Evolutionary conservation across 2,888 invertebrate species (phyloP).

Genomic region (Drosophila austrosaltans): DNA sequence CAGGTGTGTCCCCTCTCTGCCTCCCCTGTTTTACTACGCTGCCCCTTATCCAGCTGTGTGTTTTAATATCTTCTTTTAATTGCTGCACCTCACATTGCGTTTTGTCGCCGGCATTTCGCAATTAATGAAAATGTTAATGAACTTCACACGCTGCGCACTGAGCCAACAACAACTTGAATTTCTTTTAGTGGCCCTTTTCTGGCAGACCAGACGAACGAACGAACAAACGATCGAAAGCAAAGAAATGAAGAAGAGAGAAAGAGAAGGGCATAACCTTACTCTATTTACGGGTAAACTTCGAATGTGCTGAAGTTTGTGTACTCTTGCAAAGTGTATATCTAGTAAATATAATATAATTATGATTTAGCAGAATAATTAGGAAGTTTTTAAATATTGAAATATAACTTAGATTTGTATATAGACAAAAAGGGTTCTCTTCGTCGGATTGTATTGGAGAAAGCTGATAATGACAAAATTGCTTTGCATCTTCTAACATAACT

Average conservation of each 20-base stretch:
- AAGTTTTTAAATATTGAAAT: no score
- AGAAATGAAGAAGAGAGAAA: neutral
- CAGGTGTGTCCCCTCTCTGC: constrained; percentile 78
- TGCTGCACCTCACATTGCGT: constrained; percentile 62
- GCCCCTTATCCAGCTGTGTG: neutral
- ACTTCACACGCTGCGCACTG: constrained; percentile 76
- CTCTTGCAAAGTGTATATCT: no score
- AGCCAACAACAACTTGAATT: constrained; percentile 35
- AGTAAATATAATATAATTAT: no score
- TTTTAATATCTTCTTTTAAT: constrained; percentile 58
- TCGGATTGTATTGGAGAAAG: no score
- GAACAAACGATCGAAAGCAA: neutral
- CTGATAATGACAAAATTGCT: no score
- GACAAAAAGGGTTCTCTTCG: neutral
- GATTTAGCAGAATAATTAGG: no score
- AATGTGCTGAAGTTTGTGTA: no score
- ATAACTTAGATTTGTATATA: no score
- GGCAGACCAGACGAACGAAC: constrained; percentile 20
- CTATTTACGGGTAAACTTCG: constrained; percentile 22
- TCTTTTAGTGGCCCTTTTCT: constrained; percentile 42
- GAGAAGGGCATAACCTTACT: constrained; percentile 14
- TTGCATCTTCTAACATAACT: no score
- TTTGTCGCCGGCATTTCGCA: constrained; percentile 67
- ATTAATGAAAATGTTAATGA: constrained; percentile 82
- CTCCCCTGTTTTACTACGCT: neutral